Evolutionary conservation across 2,113 vertebrate species (phyloP).

Genomic region (Coracopsis vasa): DNA sequence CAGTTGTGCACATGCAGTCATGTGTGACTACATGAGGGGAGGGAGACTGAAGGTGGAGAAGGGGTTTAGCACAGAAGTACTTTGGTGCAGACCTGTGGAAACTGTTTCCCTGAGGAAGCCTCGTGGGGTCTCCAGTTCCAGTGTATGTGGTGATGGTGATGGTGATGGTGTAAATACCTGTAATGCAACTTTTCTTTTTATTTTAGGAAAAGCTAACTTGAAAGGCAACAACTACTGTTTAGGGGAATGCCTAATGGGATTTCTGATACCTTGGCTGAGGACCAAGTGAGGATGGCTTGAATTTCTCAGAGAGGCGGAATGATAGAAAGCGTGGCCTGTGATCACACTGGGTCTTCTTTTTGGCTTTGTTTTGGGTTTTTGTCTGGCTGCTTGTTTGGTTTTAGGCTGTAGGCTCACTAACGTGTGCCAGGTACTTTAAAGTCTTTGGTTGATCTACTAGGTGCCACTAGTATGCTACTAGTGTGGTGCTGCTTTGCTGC

Average conservation of each 20-base stretch:
- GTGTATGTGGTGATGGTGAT: not conserved
- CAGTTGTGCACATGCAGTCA: rapidly evolving
- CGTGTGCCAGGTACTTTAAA: not conserved
- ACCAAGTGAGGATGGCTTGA: not conserved
- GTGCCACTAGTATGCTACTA: not conserved
- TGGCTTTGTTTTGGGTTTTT: not conserved
- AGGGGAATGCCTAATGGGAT: not conserved
- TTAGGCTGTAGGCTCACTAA: not conserved
- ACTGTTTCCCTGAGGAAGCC: not conserved
- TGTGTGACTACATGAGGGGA: rapidly evolving
- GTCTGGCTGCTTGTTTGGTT: not conserved
- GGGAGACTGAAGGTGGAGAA: not conserved
- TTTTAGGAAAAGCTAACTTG: not conserved
- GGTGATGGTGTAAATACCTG: not conserved
- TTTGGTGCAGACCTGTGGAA: not conserved
- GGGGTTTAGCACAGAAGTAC: not conserved
- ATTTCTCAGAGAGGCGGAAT: rapidly evolving
- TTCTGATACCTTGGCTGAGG: not conserved
- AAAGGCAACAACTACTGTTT: not conserved
- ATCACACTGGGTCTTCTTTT: not conserved
- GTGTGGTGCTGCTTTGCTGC: not conserved
- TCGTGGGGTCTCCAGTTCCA: not conserved
- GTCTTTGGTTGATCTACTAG: not conserved
- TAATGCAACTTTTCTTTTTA: not conserved
- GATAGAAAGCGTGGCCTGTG: not conserved